Conservation (phyloP, 2,888 invertebrate species). For the Drosophila vallismaia region DNA sequence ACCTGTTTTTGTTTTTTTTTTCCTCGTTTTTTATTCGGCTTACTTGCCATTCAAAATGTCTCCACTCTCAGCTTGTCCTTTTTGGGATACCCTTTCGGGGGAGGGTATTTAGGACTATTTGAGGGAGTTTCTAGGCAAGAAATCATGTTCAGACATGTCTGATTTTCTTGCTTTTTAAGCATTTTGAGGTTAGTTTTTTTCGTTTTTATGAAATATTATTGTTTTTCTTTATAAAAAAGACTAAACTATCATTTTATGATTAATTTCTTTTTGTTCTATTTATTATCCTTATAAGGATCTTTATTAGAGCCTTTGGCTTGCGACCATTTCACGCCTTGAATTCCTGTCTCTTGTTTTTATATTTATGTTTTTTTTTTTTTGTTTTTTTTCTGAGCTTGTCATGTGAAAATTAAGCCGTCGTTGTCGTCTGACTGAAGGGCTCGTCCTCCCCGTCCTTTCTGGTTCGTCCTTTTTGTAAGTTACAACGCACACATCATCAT, state of each 20-base stretch:
- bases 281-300: neutral
- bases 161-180: too few relatives aligned
- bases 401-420: constrained; percentile 74
- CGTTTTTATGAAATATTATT: too few relatives aligned
- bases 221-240: too few relatives aligned
- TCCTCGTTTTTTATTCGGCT: constrained; percentile 8
- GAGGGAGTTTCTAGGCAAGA: neutral
- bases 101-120: neutral
- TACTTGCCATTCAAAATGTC: constrained; percentile 56
- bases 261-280: too few relatives aligned
- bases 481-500: constrained; percentile 16
- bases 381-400: constrained; percentile 55
- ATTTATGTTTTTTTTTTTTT: constrained; percentile 44
- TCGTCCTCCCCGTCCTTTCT: neutral
- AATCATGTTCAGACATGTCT: too few relatives aligned
- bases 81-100: constrained; percentile 21
- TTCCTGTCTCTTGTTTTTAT: neutral
- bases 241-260: too few relatives aligned
- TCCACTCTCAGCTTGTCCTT: constrained; percentile 54
- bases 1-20: constrained; percentile 18
- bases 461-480: constrained; percentile 3
- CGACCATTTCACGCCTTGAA: neutral
- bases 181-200: too few relatives aligned
- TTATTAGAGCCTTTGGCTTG: neutral
- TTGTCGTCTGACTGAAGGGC: constrained; percentile 34